Evolutionary conservation across 2,113 vertebrate genomes (phyloP).

Genomic region (Arizona elegans): DNA sequence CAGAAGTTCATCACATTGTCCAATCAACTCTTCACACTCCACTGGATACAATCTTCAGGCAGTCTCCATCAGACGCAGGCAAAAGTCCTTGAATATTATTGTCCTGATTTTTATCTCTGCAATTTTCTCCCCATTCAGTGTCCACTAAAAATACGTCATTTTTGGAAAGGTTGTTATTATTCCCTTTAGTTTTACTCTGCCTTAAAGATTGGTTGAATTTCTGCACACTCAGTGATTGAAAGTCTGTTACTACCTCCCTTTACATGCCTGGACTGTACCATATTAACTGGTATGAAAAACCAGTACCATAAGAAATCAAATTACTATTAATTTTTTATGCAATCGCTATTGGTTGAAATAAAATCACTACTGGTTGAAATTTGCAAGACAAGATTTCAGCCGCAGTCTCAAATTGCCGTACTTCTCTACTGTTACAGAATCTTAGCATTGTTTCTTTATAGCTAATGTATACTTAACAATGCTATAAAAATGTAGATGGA

Average conservation of each 20-base stretch:
- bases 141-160: too few species aligned
- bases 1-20: too few species aligned
- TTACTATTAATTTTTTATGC: not conserved
- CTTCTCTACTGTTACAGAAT: not conserved
- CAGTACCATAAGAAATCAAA: not conserved
- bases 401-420: not conserved
- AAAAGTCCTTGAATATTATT: too few species aligned
- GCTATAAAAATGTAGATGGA: not conserved
- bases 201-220: not conserved
- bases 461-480: not conserved
- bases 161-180: too few species aligned
- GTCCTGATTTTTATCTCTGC: too few species aligned
- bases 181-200: too few species aligned
- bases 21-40: too few species aligned
- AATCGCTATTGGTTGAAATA: not conserved
- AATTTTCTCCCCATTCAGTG: too few species aligned
- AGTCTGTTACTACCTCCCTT: not conserved
- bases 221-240: not conserved
- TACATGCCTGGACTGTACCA: not conserved
- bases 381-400: not conserved
- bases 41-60: too few species aligned
- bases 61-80: too few species aligned
- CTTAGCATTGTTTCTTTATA: not conserved
- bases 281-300: not conserved
- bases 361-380: not conserved